Evolutionary conservation across 1,140 invertebrate species (phyloP), one percentile per base, ranked within the genome.

Genomic region (Penaeus japonicus): DNA sequence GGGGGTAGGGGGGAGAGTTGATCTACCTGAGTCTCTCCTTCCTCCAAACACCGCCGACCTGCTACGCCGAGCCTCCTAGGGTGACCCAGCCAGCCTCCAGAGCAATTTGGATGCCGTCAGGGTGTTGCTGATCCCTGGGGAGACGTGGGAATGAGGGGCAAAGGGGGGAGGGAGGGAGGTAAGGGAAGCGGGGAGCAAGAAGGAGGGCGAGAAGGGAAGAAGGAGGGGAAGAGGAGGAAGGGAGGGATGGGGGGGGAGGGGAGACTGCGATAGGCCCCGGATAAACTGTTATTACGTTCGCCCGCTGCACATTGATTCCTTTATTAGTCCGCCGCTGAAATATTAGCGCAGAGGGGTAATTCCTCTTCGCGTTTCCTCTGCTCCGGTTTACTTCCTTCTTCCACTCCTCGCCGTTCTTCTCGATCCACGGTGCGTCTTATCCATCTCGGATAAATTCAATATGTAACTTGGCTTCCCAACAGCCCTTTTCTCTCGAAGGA

Each of bases 281-380:
- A 80, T 88, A 83, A 82, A 77, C 62, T 88, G 65, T 88, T 88
- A 88, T 83, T 88, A 77, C 86, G 47, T 73, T 30, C 35, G 70
- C 86, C 57, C 35, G 53, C 70, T 88, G 62, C 80, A 83, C 70
- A 88, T 83, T 88, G 86, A 88, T 88, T 77, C 79, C 86, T 82
- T 82, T 88, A 88, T 88, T 88, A 88, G 80, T 83, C 79, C 47
- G 57, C 62, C 32, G 47, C 62, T 83, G 65, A 83, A 88, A 88
- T 83, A 83, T 77, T 55, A 83, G 59, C 65, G 18, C 85, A 22
- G 22, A 15, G 78, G 77, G 78, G 35, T 65, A 78, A 87, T 80
- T 62, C 75, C 35, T 87, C 79, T 81, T 54, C 47, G 18, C 24
- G n/a, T n/a, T 30, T 70, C 73, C 84, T 79, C 53, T 18, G 17